A percentile compares a stretch with the other conserved stretches of the same genome.
These are phyloP conservation scores for Gymnobelideus leadbeateri DNA, from an alignment of 2,113 vertebrate genomes.

Conservation along the genomic window DNA sequence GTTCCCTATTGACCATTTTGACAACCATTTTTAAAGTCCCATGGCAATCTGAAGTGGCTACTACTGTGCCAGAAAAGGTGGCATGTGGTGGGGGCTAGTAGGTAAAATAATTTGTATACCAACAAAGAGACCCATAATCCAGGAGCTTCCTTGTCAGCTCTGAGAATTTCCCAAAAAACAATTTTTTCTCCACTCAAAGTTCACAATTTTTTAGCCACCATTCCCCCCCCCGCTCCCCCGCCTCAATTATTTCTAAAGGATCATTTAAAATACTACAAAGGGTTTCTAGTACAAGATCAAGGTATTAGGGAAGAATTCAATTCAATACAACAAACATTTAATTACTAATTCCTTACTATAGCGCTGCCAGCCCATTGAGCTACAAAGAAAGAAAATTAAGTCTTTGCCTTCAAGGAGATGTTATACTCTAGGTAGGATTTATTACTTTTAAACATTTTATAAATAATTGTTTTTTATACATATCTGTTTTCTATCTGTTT, in stretches of 20 bases:
- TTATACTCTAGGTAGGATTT: background rate
- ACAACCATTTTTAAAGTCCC: background rate
- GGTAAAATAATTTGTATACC: background rate
- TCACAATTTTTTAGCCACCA: background rate
- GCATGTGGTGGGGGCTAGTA: background rate
- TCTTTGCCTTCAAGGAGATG: too few species aligned
- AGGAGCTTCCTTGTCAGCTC: background rate
- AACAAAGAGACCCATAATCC: background rate
- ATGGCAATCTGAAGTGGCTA: background rate
- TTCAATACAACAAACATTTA: background rate
- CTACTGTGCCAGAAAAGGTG: background rate
- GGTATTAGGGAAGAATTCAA: background rate
- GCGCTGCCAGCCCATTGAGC: too few species aligned
- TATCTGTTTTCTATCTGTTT: background rate
- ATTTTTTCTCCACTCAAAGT: background rate
- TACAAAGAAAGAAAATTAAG: background rate
- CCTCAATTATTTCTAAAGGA: background rate
- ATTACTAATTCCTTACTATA: background rate
- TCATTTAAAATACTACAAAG: background rate
- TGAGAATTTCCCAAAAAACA: background rate
- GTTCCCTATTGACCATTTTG: background rate
- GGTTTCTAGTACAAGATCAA: background rate
- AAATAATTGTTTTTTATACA: too few species aligned
- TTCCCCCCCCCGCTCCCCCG: rapidly evolving
- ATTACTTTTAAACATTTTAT: background rate